These are phyloP conservation scores for Colletes collaris DNA, from an alignment of 2,888 invertebrate genomes.

Conservation along the genomic window DNA sequence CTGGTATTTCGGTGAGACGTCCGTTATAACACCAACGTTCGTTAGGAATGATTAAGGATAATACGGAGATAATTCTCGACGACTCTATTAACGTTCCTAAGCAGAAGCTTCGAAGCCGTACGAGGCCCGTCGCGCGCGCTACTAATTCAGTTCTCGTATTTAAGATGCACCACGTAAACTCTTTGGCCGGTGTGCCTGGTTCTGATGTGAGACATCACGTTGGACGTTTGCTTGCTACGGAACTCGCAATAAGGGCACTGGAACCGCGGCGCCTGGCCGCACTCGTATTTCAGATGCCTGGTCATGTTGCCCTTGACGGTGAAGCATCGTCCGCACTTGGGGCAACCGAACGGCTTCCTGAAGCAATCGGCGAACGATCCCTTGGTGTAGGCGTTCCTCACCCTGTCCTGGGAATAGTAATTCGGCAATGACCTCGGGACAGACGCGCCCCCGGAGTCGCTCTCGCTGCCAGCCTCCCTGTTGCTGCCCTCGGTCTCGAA, in stretches of 20 bases:
- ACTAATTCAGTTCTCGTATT: constrained; percentile 51
- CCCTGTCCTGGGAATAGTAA: constrained; percentile 57
- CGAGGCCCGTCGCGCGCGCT: too few relatives aligned
- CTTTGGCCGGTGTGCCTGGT: constrained; percentile 71
- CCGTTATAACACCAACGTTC: neutral
- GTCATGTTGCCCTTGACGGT: constrained; percentile 79
- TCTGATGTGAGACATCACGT: constrained; percentile 78
- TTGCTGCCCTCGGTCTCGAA: constrained; percentile 53
- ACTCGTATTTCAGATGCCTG: constrained; percentile 80
- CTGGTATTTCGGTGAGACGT: too few relatives aligned
- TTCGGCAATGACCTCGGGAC: constrained; percentile 44
- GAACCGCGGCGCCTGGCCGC: constrained; percentile 78
- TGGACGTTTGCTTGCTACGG: constrained; percentile 79
- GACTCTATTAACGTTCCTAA: neutral
- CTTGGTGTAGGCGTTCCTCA: constrained; percentile 52
- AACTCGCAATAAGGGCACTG: constrained; percentile 81
- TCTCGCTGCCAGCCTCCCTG: constrained; percentile 39
- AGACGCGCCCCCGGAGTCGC: constrained; percentile 18
- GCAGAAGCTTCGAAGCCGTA: neutral
- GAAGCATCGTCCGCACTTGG: constrained; percentile 79
- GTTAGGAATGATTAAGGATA: constrained; percentile 7
- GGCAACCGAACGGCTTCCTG: constrained; percentile 77
- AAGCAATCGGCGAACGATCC: constrained; percentile 51
- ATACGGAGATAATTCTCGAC: neutral
- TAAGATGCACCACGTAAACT: constrained; percentile 68